Conservation (phyloP, 2,888 invertebrate species). For the Hesperia comma region DNA sequence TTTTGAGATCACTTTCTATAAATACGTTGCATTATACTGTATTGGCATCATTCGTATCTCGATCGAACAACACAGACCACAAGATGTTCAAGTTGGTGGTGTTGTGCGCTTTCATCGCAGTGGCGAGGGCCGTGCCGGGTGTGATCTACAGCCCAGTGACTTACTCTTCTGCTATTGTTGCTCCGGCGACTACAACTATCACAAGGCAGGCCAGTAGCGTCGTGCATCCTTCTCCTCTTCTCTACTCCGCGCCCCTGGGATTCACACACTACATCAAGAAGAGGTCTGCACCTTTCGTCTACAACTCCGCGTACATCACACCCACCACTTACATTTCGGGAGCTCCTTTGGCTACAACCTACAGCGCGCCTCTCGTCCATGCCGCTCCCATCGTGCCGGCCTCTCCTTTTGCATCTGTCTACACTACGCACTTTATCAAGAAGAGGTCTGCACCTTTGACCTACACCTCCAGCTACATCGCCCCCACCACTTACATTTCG, state of each 20-base stretch:
- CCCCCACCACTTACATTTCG: constrained; percentile 51
- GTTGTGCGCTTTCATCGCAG: constrained; percentile 84
- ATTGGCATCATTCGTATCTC: constrained; percentile 66
- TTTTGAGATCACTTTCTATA: constrained; percentile 68
- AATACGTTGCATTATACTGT: constrained; percentile 54
- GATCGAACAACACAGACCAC: constrained; percentile 73
- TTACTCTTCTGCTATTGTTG: constrained; percentile 54
- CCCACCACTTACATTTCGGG: constrained; percentile 49
- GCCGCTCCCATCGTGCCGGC: constrained; percentile 45
- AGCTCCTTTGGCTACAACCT: constrained; percentile 41
- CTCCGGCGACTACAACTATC: constrained; percentile 66
- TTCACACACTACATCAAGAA: constrained; percentile 61
- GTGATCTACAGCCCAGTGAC: constrained; percentile 49
- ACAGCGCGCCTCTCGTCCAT: constrained; percentile 42
- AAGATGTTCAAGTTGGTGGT: constrained; percentile 82
- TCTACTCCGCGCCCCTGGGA: constrained; percentile 57
- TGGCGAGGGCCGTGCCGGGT: constrained; percentile 75
- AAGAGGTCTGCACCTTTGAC: constrained; percentile 55
- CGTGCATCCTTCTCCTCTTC: constrained; percentile 69
- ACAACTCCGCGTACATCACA: constrained; percentile 48
- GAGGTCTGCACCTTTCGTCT: constrained; percentile 47
- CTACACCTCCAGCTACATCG: constrained; percentile 43
- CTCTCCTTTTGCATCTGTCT: constrained; percentile 42
- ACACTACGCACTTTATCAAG: constrained; percentile 59
- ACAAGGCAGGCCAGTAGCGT: constrained; percentile 71